Percentiles rank a stretch among this genome's conserved stretches.
Evolutionary conservation across 2,797 vertebrate species (phyloP).

Genomic region (Strix occidentalis): DNA sequence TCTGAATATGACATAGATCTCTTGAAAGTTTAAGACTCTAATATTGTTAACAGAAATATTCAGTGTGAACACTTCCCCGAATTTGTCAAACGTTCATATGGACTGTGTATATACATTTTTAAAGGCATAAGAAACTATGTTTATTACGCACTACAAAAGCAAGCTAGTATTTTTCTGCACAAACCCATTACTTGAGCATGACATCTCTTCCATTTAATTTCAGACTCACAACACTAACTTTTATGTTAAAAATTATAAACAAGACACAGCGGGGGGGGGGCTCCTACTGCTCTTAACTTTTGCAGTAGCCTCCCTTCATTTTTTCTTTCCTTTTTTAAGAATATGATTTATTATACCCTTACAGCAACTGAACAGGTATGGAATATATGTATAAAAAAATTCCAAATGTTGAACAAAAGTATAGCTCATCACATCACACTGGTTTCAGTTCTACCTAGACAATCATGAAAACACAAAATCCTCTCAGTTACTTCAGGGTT

Average conservation of each 20-base stretch:
- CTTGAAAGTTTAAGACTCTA: not conserved
- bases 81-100: not conserved
- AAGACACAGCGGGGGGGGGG: no score
- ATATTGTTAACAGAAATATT: not conserved
- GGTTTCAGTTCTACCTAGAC: not conserved
- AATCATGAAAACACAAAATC: not conserved
- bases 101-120: not conserved
- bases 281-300: not conserved
- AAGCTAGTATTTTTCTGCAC: not conserved
- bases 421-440: not conserved
- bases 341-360: not conserved
- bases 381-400: not conserved
- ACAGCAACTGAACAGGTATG: not conserved
- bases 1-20: not conserved
- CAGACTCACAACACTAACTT: not conserved
- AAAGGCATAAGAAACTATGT: not conserved
- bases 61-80: not conserved
- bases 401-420: not conserved
- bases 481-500: not conserved
- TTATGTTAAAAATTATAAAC: not conserved
- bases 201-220: not conserved
- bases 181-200: not conserved
- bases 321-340: not conserved
- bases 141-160: not conserved
- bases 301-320: not conserved